Evolutionary conservation across 2,797 vertebrate species (phyloP), one percentile per base, ranked within the genome.

Genomic region (Protonibea diacanthus): DNA sequence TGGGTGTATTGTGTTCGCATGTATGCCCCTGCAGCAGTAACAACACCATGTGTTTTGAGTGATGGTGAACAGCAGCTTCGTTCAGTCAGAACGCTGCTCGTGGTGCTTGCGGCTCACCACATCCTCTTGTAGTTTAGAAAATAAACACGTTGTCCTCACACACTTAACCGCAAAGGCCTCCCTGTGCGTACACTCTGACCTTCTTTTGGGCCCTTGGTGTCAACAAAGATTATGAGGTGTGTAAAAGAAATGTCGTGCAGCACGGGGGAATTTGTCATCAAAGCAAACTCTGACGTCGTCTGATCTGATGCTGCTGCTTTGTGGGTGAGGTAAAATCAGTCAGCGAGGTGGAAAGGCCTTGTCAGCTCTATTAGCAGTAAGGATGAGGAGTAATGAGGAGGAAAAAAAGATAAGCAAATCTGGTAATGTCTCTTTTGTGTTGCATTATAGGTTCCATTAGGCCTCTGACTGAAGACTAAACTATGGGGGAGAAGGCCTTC

Each of bases 51-150:
- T 91, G 89, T 85, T 86, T 81, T 56, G 44, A 75, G 67, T 74
- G 81, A 73, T n/a, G 45, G 49, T 44, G 78, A 86, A 76, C 72
- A 73, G 84, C 85, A 87, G 86, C 86, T 80, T 77, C 80, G 64
- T 80, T 74, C 81, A 62, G 80, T 86, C 81, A 76, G 78, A 85
- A 74, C 68, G n/a, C 82, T 58, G 80, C 83, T 81, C 40, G 63
- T 40, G 78, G 85, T 84, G 86, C 75, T 81, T 85, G 93, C 6
- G 92, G 92, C 71, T 91, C 72, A 87, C 93, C 94, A 92, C 94
- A 87, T 93, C 94, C 93, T 92, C 88, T 91, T 91, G 92, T 93
- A 89, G 89, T 93, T 92, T 88, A 89, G 88, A 90, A 93, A 93
- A 91, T 93, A 93, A 94, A 94, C 91, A 94, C 83, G 45, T 90